phyloP scores from a whole-genome alignment of 2,888 invertebrate genomes.

The Entomobrya proxima region DNA sequence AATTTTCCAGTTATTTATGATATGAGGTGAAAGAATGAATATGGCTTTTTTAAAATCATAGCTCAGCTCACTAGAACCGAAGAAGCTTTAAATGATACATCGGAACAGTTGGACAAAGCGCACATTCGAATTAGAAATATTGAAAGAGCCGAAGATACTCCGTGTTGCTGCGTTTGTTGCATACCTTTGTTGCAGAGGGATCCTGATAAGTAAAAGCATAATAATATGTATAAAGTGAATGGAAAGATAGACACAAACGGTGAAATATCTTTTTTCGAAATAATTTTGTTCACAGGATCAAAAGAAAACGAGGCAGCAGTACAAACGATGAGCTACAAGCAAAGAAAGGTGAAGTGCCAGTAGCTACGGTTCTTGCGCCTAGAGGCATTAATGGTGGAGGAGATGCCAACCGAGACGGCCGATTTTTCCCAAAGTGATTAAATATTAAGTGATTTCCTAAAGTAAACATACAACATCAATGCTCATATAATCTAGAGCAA shows the following conservation, averaged over 20 bases:
- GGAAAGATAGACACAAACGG: too few species aligned
- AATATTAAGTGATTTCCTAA: background rate
- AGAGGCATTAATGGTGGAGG: background rate
- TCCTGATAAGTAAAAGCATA: background rate
- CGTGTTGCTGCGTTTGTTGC: constrained; percentile 14
- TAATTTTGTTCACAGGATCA: too few species aligned
- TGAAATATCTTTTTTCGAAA: too few species aligned
- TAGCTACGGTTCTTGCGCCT: background rate
- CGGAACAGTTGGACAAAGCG: background rate
- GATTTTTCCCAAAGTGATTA: background rate
- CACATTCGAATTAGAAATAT: background rate
- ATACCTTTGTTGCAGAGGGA: background rate
- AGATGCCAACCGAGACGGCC: background rate
- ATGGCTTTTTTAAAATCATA: too few species aligned
- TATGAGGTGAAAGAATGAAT: too few species aligned
- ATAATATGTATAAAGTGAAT: too few species aligned
- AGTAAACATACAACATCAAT: background rate
- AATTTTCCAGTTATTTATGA: too few species aligned
- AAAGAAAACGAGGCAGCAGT: too few species aligned
- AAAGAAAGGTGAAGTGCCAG: background rate
- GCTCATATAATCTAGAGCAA: background rate
- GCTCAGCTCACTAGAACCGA: constrained; percentile 19
- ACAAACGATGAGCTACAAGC: too few species aligned
- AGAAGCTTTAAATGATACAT: background rate
- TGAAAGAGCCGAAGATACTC: background rate